Evolutionary conservation across 2,797 vertebrate genomes (phyloP), one percentile per base, ranked within the genome.

Genomic region (Phataginus tetradactyla): DNA sequence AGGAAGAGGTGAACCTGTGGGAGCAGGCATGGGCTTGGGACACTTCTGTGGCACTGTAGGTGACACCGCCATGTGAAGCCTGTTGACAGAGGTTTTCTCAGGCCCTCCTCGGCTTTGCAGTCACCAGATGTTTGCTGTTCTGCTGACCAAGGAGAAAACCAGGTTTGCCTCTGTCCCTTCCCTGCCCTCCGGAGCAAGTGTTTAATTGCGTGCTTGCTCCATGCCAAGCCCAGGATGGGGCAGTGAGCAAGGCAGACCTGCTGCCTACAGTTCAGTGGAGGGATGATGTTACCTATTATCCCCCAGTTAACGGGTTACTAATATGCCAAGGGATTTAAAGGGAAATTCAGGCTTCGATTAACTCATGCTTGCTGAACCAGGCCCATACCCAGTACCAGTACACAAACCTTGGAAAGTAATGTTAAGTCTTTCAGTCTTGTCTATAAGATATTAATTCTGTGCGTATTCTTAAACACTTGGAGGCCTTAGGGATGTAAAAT

Each of bases 381-480:
- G 29, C n/a, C 29, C 25, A 23, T 6, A n/a, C 15, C 27, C 0
- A 0, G 59, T 55, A n/a, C 18, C 3, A 3, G 42, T 4, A 15
- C 7, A 59, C 55, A 68, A 61, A 69, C 29, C 68, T 55, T 34
- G 21, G 68, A 51, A 79, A 72, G 20, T 37, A 59, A 14, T 1
- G 5, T 27, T 51, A 42, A 37, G 57, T 14, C 42, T 85, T 86
- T n/a, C 6, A 68, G 53, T 66, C 45, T 86, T 68, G 29, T 6
- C 55, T 27, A 8, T 55, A 63, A 71, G 86, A 75, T 59, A 42
- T 25, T 34, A 68, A 95, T 86, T 94, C 55, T 86, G 8, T 21
- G 27, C 39, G 13, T 53, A 53, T 32, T 83, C 13, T 18, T 64
- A 81, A 86, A 78, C 20, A 57, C 59, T 45, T 32, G 53, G 17